Evolutionary conservation across 92 coral and sea anemone species (phyloP).

Genomic region (Blastomussa wellsi): DNA sequence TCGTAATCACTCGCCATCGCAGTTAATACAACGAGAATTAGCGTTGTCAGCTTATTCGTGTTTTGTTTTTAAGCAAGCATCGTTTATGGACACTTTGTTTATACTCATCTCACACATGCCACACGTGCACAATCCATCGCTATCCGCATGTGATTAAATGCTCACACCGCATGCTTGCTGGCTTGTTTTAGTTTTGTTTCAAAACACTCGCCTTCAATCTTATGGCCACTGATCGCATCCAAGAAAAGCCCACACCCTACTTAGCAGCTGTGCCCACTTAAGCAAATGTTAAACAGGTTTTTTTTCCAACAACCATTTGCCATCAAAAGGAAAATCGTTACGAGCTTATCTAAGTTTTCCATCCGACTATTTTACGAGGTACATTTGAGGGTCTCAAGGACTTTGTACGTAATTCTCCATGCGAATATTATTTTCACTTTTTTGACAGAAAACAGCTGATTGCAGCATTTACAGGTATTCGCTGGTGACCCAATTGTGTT

Average conservation of each 20-base stretch:
- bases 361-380: not conserved
- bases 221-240: slow-evolving; percentile 15
- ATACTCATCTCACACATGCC: slow-evolving; percentile 22
- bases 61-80: not conserved
- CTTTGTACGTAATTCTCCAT: not conserved
- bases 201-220: slow-evolving; percentile 29
- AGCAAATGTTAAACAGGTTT: not conserved
- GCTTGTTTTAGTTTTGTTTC: slow-evolving; percentile 29
- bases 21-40: not conserved
- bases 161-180: slow-evolving; percentile 45
- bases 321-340: not conserved
- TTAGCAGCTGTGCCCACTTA: slow-evolving; percentile 6
- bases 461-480: slow-evolving; percentile 26
- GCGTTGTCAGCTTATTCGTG: not conserved
- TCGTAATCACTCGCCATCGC: not conserved
- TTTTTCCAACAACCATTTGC: not conserved
- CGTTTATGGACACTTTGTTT: slow-evolving; percentile 24
- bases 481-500: slow-evolving; percentile 16
- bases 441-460: slow-evolving; percentile 19
- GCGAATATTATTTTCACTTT: not conserved
- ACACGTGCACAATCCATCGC: slow-evolving; percentile 31
- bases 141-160: slow-evolving; percentile 46
- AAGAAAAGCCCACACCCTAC: slow-evolving; percentile 10
- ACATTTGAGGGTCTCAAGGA: not conserved
- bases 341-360: not conserved